A percentile compares a stretch with the other conserved stretches of the same genome.
phyloP scores from a whole-genome alignment of 2,113 vertebrate species.

The Passer montanus region DNA sequence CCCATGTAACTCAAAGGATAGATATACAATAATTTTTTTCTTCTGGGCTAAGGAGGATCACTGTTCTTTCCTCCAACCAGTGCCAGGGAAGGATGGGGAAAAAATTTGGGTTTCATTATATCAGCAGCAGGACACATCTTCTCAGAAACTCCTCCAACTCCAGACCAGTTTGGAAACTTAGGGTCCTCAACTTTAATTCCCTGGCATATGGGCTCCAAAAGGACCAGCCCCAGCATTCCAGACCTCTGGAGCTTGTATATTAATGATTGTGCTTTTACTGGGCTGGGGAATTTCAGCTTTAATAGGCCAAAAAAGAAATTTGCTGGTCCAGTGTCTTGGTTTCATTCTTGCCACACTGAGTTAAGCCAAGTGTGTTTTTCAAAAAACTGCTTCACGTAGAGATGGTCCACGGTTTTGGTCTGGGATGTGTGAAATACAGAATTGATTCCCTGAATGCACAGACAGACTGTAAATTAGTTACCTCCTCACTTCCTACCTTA shows the following conservation, averaged over 20 bases:
- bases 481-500: background rate
- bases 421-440: background rate
- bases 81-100: background rate
- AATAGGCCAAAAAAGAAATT: background rate
- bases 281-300: background rate
- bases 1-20: background rate
- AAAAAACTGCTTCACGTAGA: background rate
- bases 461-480: background rate
- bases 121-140: background rate
- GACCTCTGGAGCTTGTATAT: background rate
- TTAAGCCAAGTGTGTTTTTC: background rate
- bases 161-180: background rate
- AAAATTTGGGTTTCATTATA: background rate
- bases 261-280: rapidly evolving
- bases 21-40: background rate
- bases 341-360: background rate
- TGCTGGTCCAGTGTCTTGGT: background rate
- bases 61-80: background rate
- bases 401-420: background rate
- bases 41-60: background rate
- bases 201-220: background rate
- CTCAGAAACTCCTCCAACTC: background rate
- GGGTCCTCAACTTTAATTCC: background rate
- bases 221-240: background rate
- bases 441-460: background rate